phyloP scores from a whole-genome alignment of 2,797 vertebrate species.

The Ceryle rudis region DNA sequence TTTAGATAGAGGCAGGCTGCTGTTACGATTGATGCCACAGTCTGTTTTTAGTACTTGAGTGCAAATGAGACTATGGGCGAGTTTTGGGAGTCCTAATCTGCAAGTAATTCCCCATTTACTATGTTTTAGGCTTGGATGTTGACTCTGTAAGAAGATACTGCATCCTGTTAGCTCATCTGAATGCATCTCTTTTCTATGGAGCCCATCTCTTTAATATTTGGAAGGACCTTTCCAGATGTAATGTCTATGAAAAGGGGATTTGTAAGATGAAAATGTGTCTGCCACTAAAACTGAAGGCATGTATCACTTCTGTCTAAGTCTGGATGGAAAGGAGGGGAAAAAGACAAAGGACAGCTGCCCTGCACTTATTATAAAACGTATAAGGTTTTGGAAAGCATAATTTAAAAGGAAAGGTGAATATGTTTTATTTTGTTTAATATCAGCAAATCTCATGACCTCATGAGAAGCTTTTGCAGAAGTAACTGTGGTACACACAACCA shows the following conservation, averaged over 20 bases:
- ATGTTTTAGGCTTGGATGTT: neutral
- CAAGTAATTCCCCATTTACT: neutral
- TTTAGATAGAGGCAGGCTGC: neutral
- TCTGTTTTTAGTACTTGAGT: slow-evolving; percentile 29
- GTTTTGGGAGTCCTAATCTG: neutral
- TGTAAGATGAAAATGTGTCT: neutral
- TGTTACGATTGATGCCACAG: neutral
- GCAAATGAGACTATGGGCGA: neutral
- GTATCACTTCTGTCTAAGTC: neutral
- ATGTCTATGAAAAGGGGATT: neutral
- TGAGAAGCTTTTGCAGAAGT: neutral
- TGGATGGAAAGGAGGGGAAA: neutral
- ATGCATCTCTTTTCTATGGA: neutral
- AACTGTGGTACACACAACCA: neutral
- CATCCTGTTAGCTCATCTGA: neutral
- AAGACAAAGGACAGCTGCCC: neutral
- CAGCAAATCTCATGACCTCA: neutral
- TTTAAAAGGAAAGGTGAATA: neutral
- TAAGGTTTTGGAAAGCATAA: neutral
- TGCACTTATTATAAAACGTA: neutral
- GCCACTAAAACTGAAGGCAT: neutral
- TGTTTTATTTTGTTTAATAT: neutral
- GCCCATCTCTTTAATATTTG: neutral
- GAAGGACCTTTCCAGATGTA: neutral
- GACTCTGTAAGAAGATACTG: neutral